These are phyloP conservation scores for Phaonia tiefii DNA, from an alignment of 2,888 invertebrate species.

Conservation along the genomic window DNA sequence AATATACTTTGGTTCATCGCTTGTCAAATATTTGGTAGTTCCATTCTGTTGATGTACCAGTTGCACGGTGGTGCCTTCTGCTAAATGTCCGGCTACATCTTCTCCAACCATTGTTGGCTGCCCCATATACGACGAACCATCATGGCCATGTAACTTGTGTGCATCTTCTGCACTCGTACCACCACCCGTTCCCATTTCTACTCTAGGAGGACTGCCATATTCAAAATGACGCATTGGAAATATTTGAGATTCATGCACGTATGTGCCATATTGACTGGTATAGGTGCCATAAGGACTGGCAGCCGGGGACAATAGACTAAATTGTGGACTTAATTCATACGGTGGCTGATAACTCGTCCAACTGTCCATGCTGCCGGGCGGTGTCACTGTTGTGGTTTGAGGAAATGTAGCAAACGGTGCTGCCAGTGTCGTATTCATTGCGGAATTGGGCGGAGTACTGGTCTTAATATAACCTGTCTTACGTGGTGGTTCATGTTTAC, in stretches of 20 bases:
- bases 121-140: constrained; percentile 82
- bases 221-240: constrained; percentile 84
- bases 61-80: constrained; percentile 57
- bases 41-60: constrained; percentile 73
- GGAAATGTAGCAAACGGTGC: constrained; percentile 85
- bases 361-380: constrained; percentile 87
- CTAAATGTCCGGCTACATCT: constrained; percentile 64
- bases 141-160: constrained; percentile 79
- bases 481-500: constrained; percentile 95
- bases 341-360: constrained; percentile 89
- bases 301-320: constrained; percentile 87
- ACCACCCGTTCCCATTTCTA: constrained; percentile 76
- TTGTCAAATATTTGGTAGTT: constrained; percentile 78
- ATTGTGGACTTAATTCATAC: constrained; percentile 89
- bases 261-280: constrained; percentile 85
- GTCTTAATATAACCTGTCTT: constrained; percentile 91
- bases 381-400: constrained; percentile 83
- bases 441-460: constrained; percentile 84
- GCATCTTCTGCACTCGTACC: constrained; percentile 82
- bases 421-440: constrained; percentile 79
- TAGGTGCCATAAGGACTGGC: constrained; percentile 85
- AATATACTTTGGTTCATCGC: constrained; percentile 79
- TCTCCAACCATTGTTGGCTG: constrained; percentile 74
- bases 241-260: constrained; percentile 87
- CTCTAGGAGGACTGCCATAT: constrained; percentile 80